phyloP scores from a whole-genome alignment of 2,797 vertebrate genomes.

The Mionectes olivaceus region DNA sequence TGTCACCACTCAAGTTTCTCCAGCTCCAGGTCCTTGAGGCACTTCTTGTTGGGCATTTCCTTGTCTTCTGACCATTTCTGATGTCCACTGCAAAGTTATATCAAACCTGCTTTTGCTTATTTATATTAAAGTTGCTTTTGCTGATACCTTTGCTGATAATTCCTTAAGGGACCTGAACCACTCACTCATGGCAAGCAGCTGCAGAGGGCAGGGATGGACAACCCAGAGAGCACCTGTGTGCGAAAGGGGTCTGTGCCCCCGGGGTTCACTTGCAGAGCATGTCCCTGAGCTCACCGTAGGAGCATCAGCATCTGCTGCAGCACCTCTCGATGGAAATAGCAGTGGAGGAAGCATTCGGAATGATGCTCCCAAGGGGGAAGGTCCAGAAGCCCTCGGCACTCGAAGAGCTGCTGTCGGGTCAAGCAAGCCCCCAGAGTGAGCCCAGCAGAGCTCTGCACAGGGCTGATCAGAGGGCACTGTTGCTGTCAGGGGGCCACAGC shows the following conservation, averaged over 20 bases:
- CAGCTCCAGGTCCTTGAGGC: neutral
- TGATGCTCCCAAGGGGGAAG: fast-evolving
- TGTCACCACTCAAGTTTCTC: neutral
- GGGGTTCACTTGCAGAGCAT: fast-evolving
- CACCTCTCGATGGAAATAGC: neutral
- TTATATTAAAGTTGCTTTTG: neutral
- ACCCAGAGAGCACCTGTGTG: no score
- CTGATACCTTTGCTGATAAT: neutral
- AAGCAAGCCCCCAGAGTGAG: neutral
- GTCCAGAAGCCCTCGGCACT: neutral
- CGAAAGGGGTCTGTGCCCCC: neutral
- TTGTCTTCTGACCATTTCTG: neutral
- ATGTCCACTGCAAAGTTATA: neutral
- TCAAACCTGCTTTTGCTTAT: neutral
- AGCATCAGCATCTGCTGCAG: neutral
- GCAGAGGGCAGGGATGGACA: neutral
- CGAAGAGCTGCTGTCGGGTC: neutral
- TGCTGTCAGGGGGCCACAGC: neutral
- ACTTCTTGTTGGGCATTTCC: neutral
- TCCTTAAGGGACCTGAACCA: fast-evolving
- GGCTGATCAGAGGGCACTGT: neutral
- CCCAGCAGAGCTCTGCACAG: neutral
- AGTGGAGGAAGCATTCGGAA: neutral
- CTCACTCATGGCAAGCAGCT: neutral
- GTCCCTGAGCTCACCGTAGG: neutral